These are phyloP conservation scores for Urophycis tenuis DNA, from an alignment of 2,797 vertebrate species.

Conservation along the genomic window DNA sequence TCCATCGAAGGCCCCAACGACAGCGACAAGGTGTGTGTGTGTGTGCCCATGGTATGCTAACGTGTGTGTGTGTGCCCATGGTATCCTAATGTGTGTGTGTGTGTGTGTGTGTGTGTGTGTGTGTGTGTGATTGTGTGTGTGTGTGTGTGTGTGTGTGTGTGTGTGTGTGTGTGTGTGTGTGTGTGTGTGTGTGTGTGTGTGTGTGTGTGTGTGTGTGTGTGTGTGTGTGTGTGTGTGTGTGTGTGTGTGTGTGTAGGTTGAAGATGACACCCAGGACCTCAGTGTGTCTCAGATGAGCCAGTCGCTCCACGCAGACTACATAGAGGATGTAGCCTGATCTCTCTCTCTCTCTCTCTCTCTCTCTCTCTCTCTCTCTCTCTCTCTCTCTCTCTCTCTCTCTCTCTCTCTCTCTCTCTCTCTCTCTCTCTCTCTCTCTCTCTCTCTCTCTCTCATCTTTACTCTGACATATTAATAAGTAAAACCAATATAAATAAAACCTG, in stretches of 20 bases:
- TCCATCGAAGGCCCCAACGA: constrained; percentile 79
- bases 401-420: too few relatives aligned
- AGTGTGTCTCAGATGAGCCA: constrained; percentile 84
- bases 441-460: too few relatives aligned
- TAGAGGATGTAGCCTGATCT: constrained; percentile 82
- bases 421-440: too few relatives aligned
- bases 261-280: constrained; percentile 82
- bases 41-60: background rate
- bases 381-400: constrained; percentile 1
- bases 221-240: background rate
- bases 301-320: constrained; percentile 81
- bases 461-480: background rate
- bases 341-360: background rate
- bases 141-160: background rate
- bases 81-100: constrained; percentile 2
- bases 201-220: constrained; percentile 3
- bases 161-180: too few relatives aligned
- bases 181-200: background rate
- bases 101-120: constrained; percentile 6
- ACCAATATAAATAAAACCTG: background rate
- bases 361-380: background rate
- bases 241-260: constrained; percentile 64
- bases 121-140: too few relatives aligned
- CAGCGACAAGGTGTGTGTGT: constrained; percentile 76
- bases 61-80: background rate